Conservation (phyloP, 2,888 invertebrate species). For the Apodemia zela region DNA sequence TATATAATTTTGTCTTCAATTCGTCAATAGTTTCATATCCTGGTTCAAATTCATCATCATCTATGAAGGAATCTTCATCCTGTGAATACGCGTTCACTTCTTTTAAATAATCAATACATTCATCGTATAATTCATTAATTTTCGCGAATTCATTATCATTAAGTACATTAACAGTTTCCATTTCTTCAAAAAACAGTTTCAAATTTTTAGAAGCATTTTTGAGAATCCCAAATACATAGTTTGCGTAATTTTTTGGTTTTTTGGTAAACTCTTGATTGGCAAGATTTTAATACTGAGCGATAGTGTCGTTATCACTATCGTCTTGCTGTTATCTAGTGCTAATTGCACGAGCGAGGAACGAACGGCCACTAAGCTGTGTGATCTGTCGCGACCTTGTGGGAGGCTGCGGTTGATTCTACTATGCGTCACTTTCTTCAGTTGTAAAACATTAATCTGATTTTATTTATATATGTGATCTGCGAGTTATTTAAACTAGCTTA, state of each 20-base stretch:
- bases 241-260: constrained; percentile 15
- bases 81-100: constrained; percentile 30
- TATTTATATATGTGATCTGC: neutral
- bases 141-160: constrained; percentile 48
- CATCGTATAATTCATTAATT: constrained; percentile 63
- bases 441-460: neutral
- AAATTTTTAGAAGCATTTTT: neutral
- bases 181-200: constrained; percentile 21
- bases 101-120: constrained; percentile 62
- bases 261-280: neutral
- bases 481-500: too few relatives aligned
- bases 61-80: constrained; percentile 22
- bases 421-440: constrained; percentile 8
- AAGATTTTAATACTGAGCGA: constrained; percentile 22
- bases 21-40: constrained; percentile 49
- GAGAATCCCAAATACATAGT: neutral
- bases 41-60: constrained; percentile 30
- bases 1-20: constrained; percentile 23
- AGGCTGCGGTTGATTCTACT: constrained; percentile 36
- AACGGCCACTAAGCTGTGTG: constrained; percentile 38
- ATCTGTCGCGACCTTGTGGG: constrained; percentile 42
- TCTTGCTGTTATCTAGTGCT: constrained; percentile 43
- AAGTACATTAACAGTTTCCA: constrained; percentile 35
- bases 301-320: constrained; percentile 34
- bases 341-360: constrained; percentile 43